phyloP scores from a whole-genome alignment of 1,140 invertebrate genomes.

The Papilio polyxenes region DNA sequence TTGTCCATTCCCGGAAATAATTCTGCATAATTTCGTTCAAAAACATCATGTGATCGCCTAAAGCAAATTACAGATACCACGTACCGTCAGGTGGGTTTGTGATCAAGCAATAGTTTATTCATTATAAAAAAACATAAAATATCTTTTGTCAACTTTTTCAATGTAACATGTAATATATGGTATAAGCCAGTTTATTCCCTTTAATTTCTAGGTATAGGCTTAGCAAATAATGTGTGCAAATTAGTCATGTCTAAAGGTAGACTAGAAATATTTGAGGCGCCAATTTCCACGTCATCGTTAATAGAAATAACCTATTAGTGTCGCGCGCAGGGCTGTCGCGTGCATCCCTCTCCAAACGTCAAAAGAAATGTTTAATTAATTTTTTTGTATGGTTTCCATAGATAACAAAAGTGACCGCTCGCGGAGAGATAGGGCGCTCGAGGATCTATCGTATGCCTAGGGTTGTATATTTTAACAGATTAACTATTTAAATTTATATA shows the following conservation, averaged over 20 bases:
- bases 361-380: conserved; percentile 69
- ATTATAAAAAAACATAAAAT: too few species aligned
- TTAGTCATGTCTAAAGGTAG: conserved; percentile 16
- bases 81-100: too few species aligned
- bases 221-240: too few species aligned
- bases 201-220: not conserved
- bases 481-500: not conserved
- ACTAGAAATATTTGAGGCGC: not conserved
- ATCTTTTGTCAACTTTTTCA: too few species aligned
- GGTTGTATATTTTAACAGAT: conserved; percentile 45
- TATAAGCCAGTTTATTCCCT: too few species aligned
- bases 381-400: conserved; percentile 72
- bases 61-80: too few species aligned
- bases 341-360: conserved; percentile 55
- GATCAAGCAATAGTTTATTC: too few species aligned
- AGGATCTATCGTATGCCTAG: conserved; percentile 47
- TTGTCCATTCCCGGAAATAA: too few species aligned
- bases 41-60: too few species aligned
- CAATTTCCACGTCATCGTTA: conserved; percentile 18
- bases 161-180: too few species aligned
- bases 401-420: conserved; percentile 69
- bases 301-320: conserved; percentile 34
- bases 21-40: too few species aligned
- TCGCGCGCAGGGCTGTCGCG: conserved; percentile 33
- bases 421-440: conserved; percentile 50